phyloP scores from a whole-genome alignment of 2,797 vertebrate species.

The Presbytis comata region DNA sequence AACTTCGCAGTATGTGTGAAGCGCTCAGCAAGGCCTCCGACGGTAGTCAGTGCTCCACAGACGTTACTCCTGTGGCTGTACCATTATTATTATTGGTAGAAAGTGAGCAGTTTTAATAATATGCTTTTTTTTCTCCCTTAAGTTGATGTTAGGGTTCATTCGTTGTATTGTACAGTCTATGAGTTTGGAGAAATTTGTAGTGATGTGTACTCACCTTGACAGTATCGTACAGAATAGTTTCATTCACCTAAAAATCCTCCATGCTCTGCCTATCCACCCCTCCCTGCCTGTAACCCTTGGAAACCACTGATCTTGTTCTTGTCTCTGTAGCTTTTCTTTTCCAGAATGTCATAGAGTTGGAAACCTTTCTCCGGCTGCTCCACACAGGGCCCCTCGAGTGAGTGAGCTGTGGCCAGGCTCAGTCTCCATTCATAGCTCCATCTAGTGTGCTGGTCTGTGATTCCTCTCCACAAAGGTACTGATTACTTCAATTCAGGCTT shows the following conservation, averaged over 20 bases:
- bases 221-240: neutral
- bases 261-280: neutral
- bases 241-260: neutral
- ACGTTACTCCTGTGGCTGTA: neutral
- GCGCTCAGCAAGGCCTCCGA: neutral
- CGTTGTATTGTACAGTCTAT: neutral
- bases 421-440: neutral
- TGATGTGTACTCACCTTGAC: neutral
- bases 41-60: neutral
- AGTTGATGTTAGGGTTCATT: neutral
- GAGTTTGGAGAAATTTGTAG: neutral
- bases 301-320: neutral
- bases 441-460: neutral
- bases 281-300: too few species aligned
- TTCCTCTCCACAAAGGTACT: neutral
- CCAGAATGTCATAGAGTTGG: neutral
- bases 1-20: neutral
- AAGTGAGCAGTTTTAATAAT: neutral
- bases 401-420: neutral
- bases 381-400: neutral
- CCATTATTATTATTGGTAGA: neutral
- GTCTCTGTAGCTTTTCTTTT: neutral
- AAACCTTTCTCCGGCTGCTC: neutral
- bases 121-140: neutral
- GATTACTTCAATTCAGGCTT: constrained; percentile 58